These are phyloP conservation scores for Mythimna albipuncta DNA, from an alignment of 2,888 invertebrate species.

Conservation along the genomic window DNA sequence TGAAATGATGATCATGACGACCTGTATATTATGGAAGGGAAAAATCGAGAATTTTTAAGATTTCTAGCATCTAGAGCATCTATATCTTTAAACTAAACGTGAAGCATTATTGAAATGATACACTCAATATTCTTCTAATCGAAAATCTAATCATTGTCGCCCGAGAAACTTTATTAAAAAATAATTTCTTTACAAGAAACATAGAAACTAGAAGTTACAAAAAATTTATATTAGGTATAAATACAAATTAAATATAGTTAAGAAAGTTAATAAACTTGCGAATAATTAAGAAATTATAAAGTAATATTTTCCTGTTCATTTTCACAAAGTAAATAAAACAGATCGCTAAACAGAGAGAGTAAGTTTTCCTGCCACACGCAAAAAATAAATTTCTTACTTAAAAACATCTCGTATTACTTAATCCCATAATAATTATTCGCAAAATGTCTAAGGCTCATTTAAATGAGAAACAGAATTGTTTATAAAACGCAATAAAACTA, in stretches of 20 bases:
- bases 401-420: conserved; percentile 42
- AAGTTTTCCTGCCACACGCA: conserved; percentile 4
- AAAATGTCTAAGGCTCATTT: conserved; percentile 69
- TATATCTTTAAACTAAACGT: too few relatives aligned
- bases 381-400: conserved; percentile 31
- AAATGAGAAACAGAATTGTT: conserved; percentile 76
- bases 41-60: too few relatives aligned
- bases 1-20: too few relatives aligned
- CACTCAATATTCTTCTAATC: too few relatives aligned
- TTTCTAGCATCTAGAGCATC: too few relatives aligned
- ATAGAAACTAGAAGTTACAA: too few relatives aligned
- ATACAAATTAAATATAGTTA: background rate
- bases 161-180: too few relatives aligned
- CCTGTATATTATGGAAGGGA: too few relatives aligned
- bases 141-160: too few relatives aligned
- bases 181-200: too few relatives aligned
- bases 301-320: conserved; percentile 14
- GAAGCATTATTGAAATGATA: too few relatives aligned
- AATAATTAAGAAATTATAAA: conserved; percentile 34
- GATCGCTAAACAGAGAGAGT: background rate
- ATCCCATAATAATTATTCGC: conserved; percentile 62
- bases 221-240: background rate
- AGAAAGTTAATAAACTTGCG: conserved; percentile 15
- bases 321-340: background rate
- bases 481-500: conserved; percentile 75